Conservation (phyloP, 2,797 vertebrate species). For the Notamacropus eugenii region DNA sequence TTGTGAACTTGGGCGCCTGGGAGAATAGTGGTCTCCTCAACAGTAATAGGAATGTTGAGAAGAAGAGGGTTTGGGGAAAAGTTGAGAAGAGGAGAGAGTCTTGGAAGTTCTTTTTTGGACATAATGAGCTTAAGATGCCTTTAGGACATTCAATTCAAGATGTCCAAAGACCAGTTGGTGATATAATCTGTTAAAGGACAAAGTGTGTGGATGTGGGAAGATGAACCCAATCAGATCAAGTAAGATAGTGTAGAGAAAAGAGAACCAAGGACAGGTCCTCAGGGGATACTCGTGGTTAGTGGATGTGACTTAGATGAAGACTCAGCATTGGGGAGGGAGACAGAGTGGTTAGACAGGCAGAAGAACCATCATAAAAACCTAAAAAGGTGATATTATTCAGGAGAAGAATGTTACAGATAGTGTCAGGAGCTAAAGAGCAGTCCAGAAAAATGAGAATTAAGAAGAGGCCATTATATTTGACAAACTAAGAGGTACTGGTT, state of each 20-base stretch:
- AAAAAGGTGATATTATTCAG: neutral
- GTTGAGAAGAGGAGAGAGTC: neutral
- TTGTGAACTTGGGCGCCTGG: neutral
- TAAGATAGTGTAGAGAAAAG: neutral
- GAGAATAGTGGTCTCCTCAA: neutral
- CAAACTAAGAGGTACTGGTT: neutral
- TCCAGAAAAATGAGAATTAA: neutral
- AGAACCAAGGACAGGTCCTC: neutral
- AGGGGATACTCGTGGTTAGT: neutral
- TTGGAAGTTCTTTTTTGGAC: neutral
- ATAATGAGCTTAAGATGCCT: neutral
- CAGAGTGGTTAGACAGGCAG: neutral
- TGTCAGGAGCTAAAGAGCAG: neutral
- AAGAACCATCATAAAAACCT: neutral
- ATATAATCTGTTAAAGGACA: neutral
- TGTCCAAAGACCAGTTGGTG: no score
- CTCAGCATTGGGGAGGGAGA: neutral
- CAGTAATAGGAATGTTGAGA: neutral
- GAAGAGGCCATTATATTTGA: neutral
- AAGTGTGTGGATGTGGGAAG: neutral
- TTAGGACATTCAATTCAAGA: no score
- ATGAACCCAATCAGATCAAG: neutral
- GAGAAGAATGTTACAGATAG: neutral
- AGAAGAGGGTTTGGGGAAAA: neutral
- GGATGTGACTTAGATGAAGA: neutral